A percentile compares a stretch with the other conserved stretches of the same genome.
phyloP scores from a whole-genome alignment of 2,797 vertebrate species.

The Takifugu rubripes region DNA sequence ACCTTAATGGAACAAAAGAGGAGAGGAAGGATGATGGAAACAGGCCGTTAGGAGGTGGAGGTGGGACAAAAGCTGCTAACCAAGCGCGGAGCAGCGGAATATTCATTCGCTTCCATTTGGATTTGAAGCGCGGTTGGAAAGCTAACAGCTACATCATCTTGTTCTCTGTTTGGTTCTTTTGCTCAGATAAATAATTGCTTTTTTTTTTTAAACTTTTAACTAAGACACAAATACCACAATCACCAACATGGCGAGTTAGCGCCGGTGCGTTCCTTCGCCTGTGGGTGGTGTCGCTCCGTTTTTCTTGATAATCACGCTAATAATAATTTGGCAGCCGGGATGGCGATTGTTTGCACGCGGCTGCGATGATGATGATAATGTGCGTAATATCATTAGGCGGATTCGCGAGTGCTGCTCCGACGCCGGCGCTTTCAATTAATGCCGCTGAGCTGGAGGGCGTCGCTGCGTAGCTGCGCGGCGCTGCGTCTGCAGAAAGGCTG shows the following conservation, averaged over 20 bases:
- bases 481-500: conserved; percentile 59
- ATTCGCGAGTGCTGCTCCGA: conserved; percentile 47
- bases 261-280: conserved; percentile 13
- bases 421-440: conserved; percentile 46
- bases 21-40: conserved; percentile 47
- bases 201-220: background rate
- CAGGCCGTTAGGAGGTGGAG: conserved; percentile 15
- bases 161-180: background rate
- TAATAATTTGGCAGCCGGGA: conserved; percentile 44
- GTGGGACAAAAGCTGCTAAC: conserved; percentile 13
- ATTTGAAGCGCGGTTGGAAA: conserved; percentile 3
- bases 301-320: conserved; percentile 40
- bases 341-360: conserved; percentile 2
- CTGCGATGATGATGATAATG: conserved; percentile 9
- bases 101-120: conserved; percentile 2
- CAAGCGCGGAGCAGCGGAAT: conserved; percentile 10
- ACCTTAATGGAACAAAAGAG: conserved; percentile 67
- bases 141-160: background rate
- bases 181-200: background rate
- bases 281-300: conserved; percentile 43
- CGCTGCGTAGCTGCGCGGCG: conserved; percentile 36
- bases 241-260: conserved; percentile 12
- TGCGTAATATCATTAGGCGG: conserved; percentile 48
- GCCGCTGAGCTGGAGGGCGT: conserved; percentile 42
- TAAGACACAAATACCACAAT: conserved; percentile 22